Conservation (phyloP, 2,113 vertebrate species). For the Lipophrys pholis region DNA sequence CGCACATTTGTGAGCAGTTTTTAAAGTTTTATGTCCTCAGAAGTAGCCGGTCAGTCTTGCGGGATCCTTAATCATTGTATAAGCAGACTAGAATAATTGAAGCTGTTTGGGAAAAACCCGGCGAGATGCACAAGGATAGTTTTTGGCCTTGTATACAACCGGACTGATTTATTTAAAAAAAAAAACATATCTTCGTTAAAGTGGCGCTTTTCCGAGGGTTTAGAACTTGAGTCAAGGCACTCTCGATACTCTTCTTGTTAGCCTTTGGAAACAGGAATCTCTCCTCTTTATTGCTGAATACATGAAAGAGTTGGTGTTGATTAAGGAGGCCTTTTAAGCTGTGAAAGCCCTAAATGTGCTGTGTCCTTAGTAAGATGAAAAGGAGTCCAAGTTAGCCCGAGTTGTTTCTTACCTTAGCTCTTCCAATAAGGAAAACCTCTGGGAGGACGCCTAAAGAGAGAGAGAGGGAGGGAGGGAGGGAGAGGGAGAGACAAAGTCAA, state of each 20-base stretch:
- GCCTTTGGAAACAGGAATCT: constrained; percentile 70
- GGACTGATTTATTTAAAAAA: constrained; percentile 27
- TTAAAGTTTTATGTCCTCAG: not conserved
- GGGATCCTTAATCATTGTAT: not conserved
- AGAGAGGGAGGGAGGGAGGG: too few species aligned
- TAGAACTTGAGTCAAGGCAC: constrained; percentile 54
- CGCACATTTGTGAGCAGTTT: not conserved
- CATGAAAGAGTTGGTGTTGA: constrained; percentile 79
- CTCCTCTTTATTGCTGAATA: constrained; percentile 70
- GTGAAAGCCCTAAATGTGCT: constrained; percentile 77
- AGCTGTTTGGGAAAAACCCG: too few species aligned
- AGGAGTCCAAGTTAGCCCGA: constrained; percentile 70
- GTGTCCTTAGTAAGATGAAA: constrained; percentile 80
- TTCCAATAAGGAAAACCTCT: constrained; percentile 74
- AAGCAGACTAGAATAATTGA: not conserved
- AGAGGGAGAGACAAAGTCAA: constrained; percentile 66
- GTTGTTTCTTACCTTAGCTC: constrained; percentile 76
- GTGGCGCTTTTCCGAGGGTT: constrained; percentile 30
- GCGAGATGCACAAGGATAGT: too few species aligned
- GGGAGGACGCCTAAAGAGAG: constrained; percentile 63
- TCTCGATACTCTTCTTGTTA: constrained; percentile 56
- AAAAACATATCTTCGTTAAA: constrained; percentile 11
- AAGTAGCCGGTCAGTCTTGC: not conserved
- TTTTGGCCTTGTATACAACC: constrained; percentile 6
- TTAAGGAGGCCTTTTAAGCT: constrained; percentile 78